Evolutionary conservation across 1,140 invertebrate genomes (phyloP).

Genomic region (Drosophila varians): DNA sequence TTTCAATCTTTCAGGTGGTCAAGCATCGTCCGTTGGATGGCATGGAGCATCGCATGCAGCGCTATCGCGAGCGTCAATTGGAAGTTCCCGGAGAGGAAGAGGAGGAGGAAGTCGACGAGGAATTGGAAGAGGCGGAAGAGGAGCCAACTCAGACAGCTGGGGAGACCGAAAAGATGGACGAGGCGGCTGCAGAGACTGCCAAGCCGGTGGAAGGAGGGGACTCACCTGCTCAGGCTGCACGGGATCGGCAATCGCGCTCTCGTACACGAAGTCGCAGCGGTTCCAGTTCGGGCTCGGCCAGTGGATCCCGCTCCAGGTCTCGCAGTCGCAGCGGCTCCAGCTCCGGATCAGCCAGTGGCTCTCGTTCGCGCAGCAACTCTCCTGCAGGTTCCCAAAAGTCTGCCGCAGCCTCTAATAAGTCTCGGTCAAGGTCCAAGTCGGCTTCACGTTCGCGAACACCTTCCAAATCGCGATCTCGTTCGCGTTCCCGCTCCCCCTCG

Average conservation of each 20-base stretch:
- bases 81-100: conserved; percentile 94
- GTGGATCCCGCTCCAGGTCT: conserved; percentile 72
- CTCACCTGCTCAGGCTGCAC: conserved; percentile 83
- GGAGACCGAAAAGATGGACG: conserved; percentile 74
- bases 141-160: conserved; percentile 83
- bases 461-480: conserved; percentile 61
- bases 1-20: conserved; percentile 86
- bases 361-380: conserved; percentile 58
- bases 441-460: conserved; percentile 52
- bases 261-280: conserved; percentile 65
- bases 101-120: conserved; percentile 88
- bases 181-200: conserved; percentile 36
- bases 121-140: conserved; percentile 90
- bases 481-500: conserved; percentile 59
- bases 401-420: conserved; percentile 82
- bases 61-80: conserved; percentile 93
- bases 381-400: conserved; percentile 65
- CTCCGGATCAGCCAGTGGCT: conserved; percentile 81
- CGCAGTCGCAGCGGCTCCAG: conserved; percentile 13
- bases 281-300: conserved; percentile 57
- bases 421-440: conserved; percentile 29
- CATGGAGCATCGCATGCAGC: conserved; percentile 93
- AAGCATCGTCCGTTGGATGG: conserved; percentile 95
- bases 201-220: conserved; percentile 75
- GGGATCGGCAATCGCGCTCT: conserved; percentile 76